These are phyloP conservation scores for Zootermopsis nevadensis DNA, from an alignment of 2,888 invertebrate species.

Conservation along the genomic window DNA sequence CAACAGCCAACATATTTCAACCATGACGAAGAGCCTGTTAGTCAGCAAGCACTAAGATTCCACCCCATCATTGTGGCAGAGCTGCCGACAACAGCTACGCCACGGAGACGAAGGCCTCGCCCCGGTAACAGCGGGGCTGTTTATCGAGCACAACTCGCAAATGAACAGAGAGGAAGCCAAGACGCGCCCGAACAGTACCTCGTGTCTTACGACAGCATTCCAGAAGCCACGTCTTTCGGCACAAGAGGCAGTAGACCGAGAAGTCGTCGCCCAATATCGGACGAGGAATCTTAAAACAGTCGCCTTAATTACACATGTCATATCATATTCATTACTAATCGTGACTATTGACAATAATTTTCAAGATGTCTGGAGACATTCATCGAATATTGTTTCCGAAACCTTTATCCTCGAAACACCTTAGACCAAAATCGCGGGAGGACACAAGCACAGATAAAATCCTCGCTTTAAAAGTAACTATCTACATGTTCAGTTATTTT, in stretches of 20 bases:
- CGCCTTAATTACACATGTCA: too few relatives aligned
- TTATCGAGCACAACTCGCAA: not conserved
- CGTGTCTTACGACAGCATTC: slow-evolving; percentile 43
- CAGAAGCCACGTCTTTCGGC: slow-evolving; percentile 32
- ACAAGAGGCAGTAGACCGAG: slow-evolving; percentile 27
- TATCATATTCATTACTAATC: too few relatives aligned
- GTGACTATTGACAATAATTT: too few relatives aligned
- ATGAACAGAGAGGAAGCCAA: not conserved
- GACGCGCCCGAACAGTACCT: not conserved
- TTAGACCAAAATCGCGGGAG: too few relatives aligned
- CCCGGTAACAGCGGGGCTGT: slow-evolving; percentile 1
- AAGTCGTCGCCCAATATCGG: slow-evolving; percentile 28
- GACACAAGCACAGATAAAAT: too few relatives aligned
- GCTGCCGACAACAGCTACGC: not conserved
- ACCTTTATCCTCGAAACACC: too few relatives aligned
- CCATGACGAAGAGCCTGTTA: not conserved
- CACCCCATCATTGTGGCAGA: slow-evolving; percentile 43
- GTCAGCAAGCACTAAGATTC: not conserved
- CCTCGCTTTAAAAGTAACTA: too few relatives aligned
- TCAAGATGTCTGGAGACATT: too few relatives aligned
- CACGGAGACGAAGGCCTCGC: not conserved
- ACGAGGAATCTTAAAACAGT: slow-evolving; percentile 23
- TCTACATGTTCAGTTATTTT: too few relatives aligned
- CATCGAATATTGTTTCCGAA: too few relatives aligned
- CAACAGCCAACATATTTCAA: not conserved